A percentile compares a stretch with the other conserved stretches of the same genome.
Evolutionary conservation across 2,113 vertebrate species (phyloP).

Genomic region (Gymnobelideus leadbeateri): DNA sequence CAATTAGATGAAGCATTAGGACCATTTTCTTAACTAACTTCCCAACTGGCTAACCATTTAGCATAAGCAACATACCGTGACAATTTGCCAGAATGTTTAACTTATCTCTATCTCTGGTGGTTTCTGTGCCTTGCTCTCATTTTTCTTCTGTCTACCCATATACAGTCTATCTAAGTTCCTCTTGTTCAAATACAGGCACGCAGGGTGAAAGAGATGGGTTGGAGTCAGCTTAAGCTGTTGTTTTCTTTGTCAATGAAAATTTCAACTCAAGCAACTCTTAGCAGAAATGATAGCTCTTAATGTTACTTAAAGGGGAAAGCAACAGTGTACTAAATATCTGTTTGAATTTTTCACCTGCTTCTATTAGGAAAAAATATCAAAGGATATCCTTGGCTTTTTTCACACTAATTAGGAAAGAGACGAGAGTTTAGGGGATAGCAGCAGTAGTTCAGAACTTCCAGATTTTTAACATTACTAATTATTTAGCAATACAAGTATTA

Average conservation of each 20-base stretch:
- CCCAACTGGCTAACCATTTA: slow-evolving; percentile 79
- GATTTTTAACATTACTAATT: too few relatives aligned
- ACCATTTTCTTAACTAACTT: slow-evolving; percentile 83
- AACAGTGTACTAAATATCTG: not conserved
- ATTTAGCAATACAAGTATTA: not conserved
- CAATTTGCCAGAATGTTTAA: slow-evolving; percentile 80
- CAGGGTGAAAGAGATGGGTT: slow-evolving; percentile 65
- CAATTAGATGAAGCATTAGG: slow-evolving; percentile 85
- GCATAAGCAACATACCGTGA: slow-evolving; percentile 79
- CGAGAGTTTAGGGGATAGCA: slow-evolving; percentile 3
- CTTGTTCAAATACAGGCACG: slow-evolving; percentile 74
- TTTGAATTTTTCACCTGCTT: not conserved
- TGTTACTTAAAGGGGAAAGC: slow-evolving; percentile 72
- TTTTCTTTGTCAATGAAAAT: slow-evolving; percentile 76
- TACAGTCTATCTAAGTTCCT: slow-evolving; percentile 78
- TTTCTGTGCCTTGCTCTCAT: slow-evolving; percentile 83
- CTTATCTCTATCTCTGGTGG: slow-evolving; percentile 81
- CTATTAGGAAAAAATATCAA: slow-evolving; percentile 61
- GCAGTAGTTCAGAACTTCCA: not conserved
- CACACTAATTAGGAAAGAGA: slow-evolving; percentile 66
- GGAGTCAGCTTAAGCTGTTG: slow-evolving; percentile 72
- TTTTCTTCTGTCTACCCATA: slow-evolving; percentile 80
- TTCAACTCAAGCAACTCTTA: slow-evolving; percentile 74
- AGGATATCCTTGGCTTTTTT: slow-evolving; percentile 61
- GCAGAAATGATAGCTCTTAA: slow-evolving; percentile 72